These are phyloP conservation scores for Phania funesta DNA, from an alignment of 2,888 invertebrate genomes.

Conservation along the genomic window DNA sequence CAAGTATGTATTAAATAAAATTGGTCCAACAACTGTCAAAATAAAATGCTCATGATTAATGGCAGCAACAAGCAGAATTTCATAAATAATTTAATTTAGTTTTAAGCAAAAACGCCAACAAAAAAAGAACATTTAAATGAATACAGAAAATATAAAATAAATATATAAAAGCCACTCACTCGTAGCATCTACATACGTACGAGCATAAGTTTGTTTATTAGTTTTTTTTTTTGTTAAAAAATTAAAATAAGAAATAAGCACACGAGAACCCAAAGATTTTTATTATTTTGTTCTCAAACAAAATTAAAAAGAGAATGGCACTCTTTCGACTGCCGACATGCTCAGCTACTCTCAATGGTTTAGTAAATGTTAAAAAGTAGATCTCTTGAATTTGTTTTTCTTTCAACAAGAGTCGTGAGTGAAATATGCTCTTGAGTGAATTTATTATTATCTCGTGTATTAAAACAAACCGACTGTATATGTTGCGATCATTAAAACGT, in stretches of 20 bases:
- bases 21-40: slow-evolving; percentile 34
- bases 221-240: background rate
- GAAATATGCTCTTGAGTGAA: slow-evolving; percentile 27
- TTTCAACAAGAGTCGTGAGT: background rate
- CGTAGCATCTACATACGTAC: background rate
- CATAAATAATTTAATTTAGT: slow-evolving; percentile 8
- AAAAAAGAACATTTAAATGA: background rate
- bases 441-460: slow-evolving; percentile 17
- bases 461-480: background rate
- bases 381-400: background rate
- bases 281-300: slow-evolving; percentile 6
- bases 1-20: no score
- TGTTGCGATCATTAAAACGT: slow-evolving; percentile 12
- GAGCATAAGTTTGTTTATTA: background rate
- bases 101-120: background rate
- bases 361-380: background rate
- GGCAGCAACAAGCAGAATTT: slow-evolving; percentile 5
- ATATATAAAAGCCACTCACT: no score
- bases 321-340: slow-evolving; percentile 15
- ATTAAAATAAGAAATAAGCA: slow-evolving; percentile 10
- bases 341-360: slow-evolving; percentile 29
- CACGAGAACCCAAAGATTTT: background rate
- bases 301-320: slow-evolving; percentile 11
- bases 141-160: slow-evolving; percentile 7
- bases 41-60: slow-evolving; percentile 29